phyloP scores from a whole-genome alignment of 2,888 invertebrate species.

The Nephrotoma guestfalica region DNA sequence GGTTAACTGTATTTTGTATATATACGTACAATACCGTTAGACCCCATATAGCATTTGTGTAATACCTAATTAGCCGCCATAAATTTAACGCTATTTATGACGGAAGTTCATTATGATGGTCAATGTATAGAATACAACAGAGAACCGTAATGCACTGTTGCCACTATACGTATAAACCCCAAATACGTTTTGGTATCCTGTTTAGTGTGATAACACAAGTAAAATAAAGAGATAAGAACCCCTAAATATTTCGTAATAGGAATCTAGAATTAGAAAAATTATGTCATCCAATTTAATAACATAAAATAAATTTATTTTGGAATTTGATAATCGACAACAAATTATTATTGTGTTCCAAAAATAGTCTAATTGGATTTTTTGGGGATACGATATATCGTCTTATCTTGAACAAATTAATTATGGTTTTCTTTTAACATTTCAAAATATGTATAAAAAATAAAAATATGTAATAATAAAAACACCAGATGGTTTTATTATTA shows the following conservation, averaged over 20 bases:
- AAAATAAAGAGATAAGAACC: not conserved
- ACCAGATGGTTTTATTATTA: not conserved
- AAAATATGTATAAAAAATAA: too few species aligned
- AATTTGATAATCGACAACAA: not conserved
- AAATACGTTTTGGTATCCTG: not conserved
- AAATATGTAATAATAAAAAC: not conserved
- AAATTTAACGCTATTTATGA: not conserved
- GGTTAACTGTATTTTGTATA: not conserved
- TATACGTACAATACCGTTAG: not conserved
- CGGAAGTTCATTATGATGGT: not conserved
- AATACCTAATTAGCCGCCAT: not conserved
- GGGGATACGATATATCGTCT: not conserved
- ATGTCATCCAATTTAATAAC: not conserved
- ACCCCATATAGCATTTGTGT: not conserved
- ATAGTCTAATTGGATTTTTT: not conserved
- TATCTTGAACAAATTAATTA: not conserved
- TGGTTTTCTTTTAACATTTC: not conserved
- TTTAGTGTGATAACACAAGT: not conserved
- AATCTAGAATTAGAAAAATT: not conserved
- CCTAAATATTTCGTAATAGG: not conserved
- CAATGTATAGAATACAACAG: not conserved
- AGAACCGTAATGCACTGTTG: not conserved
- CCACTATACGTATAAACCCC: not conserved
- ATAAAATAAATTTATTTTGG: not conserved
- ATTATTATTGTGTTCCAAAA: not conserved